These are phyloP conservation scores for Harpagoxenus sublaevis DNA, from an alignment of 2,888 invertebrate genomes.

Conservation along the genomic window DNA sequence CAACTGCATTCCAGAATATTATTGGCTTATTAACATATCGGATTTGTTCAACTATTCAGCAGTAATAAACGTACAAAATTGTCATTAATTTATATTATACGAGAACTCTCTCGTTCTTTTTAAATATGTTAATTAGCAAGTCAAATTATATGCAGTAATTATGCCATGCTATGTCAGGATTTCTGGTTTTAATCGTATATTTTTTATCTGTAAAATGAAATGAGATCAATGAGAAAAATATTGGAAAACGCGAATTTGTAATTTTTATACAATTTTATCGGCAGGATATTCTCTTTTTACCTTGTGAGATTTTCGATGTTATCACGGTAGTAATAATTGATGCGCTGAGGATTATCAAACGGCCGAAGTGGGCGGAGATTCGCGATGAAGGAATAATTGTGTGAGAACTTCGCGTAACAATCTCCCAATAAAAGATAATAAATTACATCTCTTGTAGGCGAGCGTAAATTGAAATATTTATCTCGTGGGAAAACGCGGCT, in stretches of 20 bases:
- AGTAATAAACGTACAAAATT: conserved; percentile 8
- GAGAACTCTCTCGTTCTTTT: not conserved
- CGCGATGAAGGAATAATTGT: conserved; percentile 1
- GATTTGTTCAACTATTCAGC: not conserved
- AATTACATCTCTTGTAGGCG: conserved; percentile 16
- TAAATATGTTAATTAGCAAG: not conserved
- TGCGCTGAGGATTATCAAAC: not conserved
- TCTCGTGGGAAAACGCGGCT: conserved; percentile 12
- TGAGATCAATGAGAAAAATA: not conserved
- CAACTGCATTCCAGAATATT: not conserved
- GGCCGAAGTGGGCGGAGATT: not conserved
- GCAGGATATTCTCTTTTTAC: not conserved
- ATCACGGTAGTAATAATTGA: not conserved
- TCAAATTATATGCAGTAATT: conserved; percentile 5
- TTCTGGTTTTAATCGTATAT: not conserved
- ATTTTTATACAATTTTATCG: not conserved
- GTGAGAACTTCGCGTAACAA: conserved; percentile 6
- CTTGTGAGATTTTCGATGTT: not conserved
- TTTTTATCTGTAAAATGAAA: not conserved
- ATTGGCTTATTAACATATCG: not conserved
- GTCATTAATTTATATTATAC: not conserved
- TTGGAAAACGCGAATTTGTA: not conserved
- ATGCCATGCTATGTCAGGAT: not conserved
- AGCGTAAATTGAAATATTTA: conserved; percentile 28
- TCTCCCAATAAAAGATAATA: conserved; percentile 27